Conservation (phyloP, 1,140 invertebrate species). For the Phthorimaea operculella region DNA sequence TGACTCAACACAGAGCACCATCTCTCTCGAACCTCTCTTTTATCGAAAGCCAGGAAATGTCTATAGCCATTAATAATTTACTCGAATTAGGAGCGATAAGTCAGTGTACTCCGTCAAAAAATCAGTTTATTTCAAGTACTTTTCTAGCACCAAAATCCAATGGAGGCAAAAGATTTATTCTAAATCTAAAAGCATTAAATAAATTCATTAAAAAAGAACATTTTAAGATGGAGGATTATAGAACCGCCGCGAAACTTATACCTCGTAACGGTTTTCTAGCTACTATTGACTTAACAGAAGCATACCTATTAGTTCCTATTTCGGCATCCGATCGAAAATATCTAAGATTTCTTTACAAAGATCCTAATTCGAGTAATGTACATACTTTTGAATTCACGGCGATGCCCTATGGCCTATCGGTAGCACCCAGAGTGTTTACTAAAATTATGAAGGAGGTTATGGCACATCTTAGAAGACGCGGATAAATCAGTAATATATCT, state of each 20-base stretch:
- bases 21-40: background rate
- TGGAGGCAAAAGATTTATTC: too few species aligned
- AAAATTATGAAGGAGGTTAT: slow-evolving; percentile 8
- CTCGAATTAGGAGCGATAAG: background rate
- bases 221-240: slow-evolving; percentile 4
- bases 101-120: background rate
- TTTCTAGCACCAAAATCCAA: slow-evolving; percentile 4
- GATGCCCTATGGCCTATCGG: slow-evolving; percentile 1
- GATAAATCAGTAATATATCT: slow-evolving; percentile 5
- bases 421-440: too few species aligned
- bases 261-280: background rate
- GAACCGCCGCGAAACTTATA: background rate
- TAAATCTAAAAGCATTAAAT: slow-evolving; percentile 1
- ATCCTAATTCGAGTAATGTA: background rate
- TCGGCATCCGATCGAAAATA: background rate
- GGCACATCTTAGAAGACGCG: slow-evolving; percentile 5
- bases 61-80: background rate
- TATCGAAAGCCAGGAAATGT: background rate
- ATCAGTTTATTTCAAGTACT: background rate
- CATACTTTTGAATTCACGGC: background rate
- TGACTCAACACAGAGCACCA: background rate
- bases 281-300: slow-evolving; percentile 1
- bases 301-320: background rate
- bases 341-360: background rate
- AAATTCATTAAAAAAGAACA: background rate